Evolutionary conservation across 2,113 vertebrate species (phyloP).

Genomic region (Zeus faber): DNA sequence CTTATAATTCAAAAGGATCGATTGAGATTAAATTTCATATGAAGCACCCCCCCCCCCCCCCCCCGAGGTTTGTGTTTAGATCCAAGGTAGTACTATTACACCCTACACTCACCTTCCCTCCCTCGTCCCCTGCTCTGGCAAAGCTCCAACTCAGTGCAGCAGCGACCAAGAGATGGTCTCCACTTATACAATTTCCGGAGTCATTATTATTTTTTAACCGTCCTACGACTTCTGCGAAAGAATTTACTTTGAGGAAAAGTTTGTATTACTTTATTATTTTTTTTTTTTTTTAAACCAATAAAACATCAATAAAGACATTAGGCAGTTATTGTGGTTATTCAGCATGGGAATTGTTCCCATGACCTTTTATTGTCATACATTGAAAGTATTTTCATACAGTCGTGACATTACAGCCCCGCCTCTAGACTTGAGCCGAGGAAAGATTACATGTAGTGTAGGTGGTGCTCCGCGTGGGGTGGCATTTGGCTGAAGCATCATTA

Average conservation of each 20-base stretch:
- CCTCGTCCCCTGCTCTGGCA: no score
- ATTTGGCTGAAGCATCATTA: no score
- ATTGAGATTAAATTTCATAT: no score
- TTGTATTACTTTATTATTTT: conserved; percentile 61
- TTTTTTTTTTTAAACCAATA: conserved; percentile 67
- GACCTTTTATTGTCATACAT: not conserved
- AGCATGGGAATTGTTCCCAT: not conserved
- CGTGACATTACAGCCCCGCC: no score
- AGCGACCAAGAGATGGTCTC: not conserved
- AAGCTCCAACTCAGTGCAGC: no score
- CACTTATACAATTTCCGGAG: conserved; percentile 20
- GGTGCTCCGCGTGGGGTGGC: no score
- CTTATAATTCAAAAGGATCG: not conserved
- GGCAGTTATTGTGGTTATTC: not conserved
- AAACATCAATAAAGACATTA: conserved; percentile 43
- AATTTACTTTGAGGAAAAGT: conserved; percentile 29
- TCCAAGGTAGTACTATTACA: not conserved
- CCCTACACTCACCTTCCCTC: no score
- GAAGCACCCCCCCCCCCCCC: not conserved
- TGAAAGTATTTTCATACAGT: not conserved
- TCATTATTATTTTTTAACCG: conserved; percentile 39
- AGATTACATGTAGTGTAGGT: no score
- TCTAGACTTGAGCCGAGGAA: no score
- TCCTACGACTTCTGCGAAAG: conserved; percentile 27
- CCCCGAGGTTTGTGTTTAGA: conserved; percentile 9